Evolutionary conservation across 2,797 vertebrate species (phyloP), one percentile per base, ranked within the genome.

Genomic region (Clarias laeviceps): DNA sequence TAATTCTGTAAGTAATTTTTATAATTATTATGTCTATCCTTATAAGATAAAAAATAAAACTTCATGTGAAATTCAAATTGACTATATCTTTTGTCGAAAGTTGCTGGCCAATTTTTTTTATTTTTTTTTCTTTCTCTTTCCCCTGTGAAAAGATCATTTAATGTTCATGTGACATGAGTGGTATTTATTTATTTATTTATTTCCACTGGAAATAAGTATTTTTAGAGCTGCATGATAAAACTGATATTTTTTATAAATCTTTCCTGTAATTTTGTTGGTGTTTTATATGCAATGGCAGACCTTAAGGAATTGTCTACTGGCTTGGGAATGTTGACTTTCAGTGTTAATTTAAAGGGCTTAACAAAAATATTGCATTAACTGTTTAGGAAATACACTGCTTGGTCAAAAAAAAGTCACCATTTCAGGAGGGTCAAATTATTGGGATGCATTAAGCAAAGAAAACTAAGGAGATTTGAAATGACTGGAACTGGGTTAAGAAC

Each of bases 1-100:
- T 95, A 96, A 96, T 95, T 96, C 94, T 97, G 96, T 96, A 96
- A 96, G 95, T 97, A 96, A 94, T 96, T 96, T 97, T 97, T 97
- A 96, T 96, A 97, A 96, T 95, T 96, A 95, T 96, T 94, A 96
- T 96, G 95, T 96, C 93, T 96, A 96, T 96, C 94, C 94, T 96
- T 94, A 96, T 96, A 96, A 96, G 95, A 96, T 96, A 95, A 84
- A 91, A 91, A 96, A 96, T 96, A 96, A 96, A 92, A 94, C 92
- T 95, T 96, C 95, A 96, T 96, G 95, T 96, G 96, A 94, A 96
- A 93, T 84, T 84, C 32, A 72, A 85, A 66, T n/a, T 72, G 72
- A 17, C 29, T 84, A 27, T 24, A 24, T 84, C 27, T 86, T 77
- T 72, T 40, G 74, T 68, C 32, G 45, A 50, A 50, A 50, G 9